Base-by-base conservation (phyloP, 2,888 invertebrate genomes). In the Melieria crassipennis region DNA sequence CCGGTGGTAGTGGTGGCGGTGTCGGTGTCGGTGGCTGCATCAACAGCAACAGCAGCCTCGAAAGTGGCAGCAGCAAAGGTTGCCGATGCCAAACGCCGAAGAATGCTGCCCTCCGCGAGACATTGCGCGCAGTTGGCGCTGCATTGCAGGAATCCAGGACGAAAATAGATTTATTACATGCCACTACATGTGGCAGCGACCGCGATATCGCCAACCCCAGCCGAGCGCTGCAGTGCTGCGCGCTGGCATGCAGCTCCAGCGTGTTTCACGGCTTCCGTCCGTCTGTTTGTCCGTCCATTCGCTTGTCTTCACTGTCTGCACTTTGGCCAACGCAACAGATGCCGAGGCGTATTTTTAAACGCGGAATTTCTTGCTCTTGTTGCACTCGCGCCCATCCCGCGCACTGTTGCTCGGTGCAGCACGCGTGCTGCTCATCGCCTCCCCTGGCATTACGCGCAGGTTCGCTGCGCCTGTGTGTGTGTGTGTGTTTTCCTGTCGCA, bases 101-200 rank as follows among this genome's bases (percentile, higher is more conserved):
- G 55, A 43, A 45, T 67, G 16, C 61, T 60, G 71, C 73, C 75
- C 74, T 74, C 71, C 55, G 66, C 68, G 71, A 71, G 70, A 70
- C 60, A 68, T 66, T 70, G 61, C 63, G 57, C 52, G 57, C 65
- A 71, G 65, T 73, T 69, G 63, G 70, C 73, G 72, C 69, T 71
- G 69, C 66, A 70, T 68, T 74, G 73, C 71, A 70, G 75, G 73
- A 76, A 77, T 72, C 73, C 77, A 75, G 76, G 75, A 78, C 70
- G 69, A 75, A 78, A 78, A 78, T 78, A 78, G 76, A 77, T 77
- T 77, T 75, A 76, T 73, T 75, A 76, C 73, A 70, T 68, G 68
- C 75, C 75, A 66, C 69, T 73, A 73, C 60, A 66, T 57, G 72
- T 64, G 70, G 73, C 65, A 71, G 56, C 64, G 71, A 69, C 65